Conservation (phyloP, 2,888 invertebrate species). For the Drosophila peninsularis region DNA sequence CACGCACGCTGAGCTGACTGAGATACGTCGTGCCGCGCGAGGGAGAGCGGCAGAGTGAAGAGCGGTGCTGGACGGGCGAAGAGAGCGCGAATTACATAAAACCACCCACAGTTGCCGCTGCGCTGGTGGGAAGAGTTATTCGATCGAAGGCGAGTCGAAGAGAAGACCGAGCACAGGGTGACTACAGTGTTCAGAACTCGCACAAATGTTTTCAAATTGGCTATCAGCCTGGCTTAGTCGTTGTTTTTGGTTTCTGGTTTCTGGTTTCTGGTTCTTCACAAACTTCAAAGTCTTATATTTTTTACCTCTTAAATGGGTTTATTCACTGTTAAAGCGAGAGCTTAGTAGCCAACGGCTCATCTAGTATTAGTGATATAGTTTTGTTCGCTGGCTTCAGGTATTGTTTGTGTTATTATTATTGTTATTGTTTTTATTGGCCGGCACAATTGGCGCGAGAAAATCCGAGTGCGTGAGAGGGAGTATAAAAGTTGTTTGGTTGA, state of each 20-base stretch:
- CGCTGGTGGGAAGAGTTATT: constrained; percentile 35
- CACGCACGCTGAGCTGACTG: constrained; percentile 31
- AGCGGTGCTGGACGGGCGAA: constrained; percentile 56
- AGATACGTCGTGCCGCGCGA: constrained; percentile 16
- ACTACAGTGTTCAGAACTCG: constrained; percentile 34
- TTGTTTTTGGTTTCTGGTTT: constrained; percentile 2
- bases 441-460: constrained; percentile 62
- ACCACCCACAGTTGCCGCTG: constrained; percentile 53
- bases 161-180: constrained; percentile 70
- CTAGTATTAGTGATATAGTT: not conserved
- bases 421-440: constrained; percentile 50
- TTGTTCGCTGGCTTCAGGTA: constrained; percentile 8
- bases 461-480: constrained; percentile 55
- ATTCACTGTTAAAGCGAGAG: not conserved
- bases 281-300: not conserved
- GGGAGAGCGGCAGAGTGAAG: constrained; percentile 53
- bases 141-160: constrained; percentile 63
- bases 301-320: not conserved
- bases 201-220: constrained; percentile 64
- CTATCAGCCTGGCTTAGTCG: not conserved
- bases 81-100: constrained; percentile 49
- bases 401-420: constrained; percentile 22
- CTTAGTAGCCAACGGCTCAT: not conserved
- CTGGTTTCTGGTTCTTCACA: too few relatives aligned
- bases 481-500: constrained; percentile 39